Conservation (phyloP, 2,113 vertebrate genomes). For the Ciconia maguari region DNA sequence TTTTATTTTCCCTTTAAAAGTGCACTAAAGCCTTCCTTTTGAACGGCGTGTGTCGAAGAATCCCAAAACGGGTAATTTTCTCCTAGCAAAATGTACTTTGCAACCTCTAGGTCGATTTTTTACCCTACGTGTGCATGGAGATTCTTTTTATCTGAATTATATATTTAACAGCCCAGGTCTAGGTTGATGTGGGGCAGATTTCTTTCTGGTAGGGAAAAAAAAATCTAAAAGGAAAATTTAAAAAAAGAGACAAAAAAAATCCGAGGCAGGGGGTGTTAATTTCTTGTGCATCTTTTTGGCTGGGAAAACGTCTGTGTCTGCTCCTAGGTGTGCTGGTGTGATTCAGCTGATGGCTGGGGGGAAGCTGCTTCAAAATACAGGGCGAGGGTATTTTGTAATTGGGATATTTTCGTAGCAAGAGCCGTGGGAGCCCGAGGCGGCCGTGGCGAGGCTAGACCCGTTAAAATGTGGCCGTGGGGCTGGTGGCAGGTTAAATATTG, state of each 20-base stretch:
- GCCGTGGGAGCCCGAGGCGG: neutral
- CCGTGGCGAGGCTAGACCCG: neutral
- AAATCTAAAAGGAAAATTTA: neutral
- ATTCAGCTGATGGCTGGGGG: neutral
- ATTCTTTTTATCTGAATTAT: slow-evolving; percentile 1
- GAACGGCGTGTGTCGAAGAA: neutral
- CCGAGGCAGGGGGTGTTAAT: neutral
- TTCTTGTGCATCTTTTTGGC: neutral
- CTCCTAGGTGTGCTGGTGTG: slow-evolving; percentile 10
- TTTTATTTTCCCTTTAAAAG: slow-evolving; percentile 41
- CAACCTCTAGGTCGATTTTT: slow-evolving; percentile 52
- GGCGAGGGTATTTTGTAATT: neutral
- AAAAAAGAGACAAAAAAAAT: neutral
- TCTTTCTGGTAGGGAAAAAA: neutral
- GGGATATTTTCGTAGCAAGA: slow-evolving; percentile 25
- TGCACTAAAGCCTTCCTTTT: slow-evolving; percentile 27
- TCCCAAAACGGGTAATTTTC: neutral
- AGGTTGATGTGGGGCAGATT: neutral
- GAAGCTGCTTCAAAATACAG: neutral
- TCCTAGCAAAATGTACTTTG: slow-evolving; percentile 36
- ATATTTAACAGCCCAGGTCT: neutral
- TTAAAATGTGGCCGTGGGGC: slow-evolving; percentile 27
- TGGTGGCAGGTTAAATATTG: slow-evolving; percentile 51
- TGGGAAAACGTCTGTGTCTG: neutral
- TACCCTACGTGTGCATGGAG: slow-evolving; percentile 16